Evolutionary conservation across 2,797 vertebrate species (phyloP), one percentile per base, ranked within the genome.

Genomic region (Spea hammondii): DNA sequence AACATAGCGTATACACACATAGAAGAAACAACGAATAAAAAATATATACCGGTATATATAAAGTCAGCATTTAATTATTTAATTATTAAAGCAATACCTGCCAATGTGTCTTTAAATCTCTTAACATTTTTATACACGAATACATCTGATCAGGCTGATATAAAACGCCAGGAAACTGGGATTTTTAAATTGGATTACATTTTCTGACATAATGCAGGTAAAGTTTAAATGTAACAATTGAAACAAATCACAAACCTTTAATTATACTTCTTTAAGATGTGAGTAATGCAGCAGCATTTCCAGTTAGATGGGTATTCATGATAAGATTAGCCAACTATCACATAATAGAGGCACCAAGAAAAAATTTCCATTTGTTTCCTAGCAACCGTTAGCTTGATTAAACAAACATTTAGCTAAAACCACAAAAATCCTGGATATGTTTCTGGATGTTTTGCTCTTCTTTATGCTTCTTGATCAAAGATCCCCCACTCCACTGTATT

Each of bases 261-360:
- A 77, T 79, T 74, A 81, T 32, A 32, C 74, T 47, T 49, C 70
- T 76, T 82, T 73, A 73, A 76, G 65, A 82, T 55, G 70, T 59
- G 46, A 77, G 70, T 54, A 73, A 82, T 82, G 59, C 62, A 72
- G 70, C 68, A 14, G 64, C 50, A n/a, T 77, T 82, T 82, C 70
- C 75, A 77, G 74, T 54, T 86, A 77, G 74, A 81, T 77, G 65
- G 70, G 54, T 77, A 82, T 82, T 82, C 79, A 73, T 77, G 75
- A 82, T 82, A 77, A 77, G 79, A 82, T 77, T 82, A 81, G 74
- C 55, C 79, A 81, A 77, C 74, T 81, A 82, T 82, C 65, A 70
- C 79, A 82, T 69, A 82, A 82, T 73, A 82, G 70, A 77, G 51
- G 69, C 48, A 73, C 59, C 70, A 72, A 65, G 74, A 68, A 57